Evolutionary conservation across 92 coral and sea anemone genomes (phyloP), one percentile per base, ranked within the genome.

Genomic region (Anthopleura xanthogrammica): DNA sequence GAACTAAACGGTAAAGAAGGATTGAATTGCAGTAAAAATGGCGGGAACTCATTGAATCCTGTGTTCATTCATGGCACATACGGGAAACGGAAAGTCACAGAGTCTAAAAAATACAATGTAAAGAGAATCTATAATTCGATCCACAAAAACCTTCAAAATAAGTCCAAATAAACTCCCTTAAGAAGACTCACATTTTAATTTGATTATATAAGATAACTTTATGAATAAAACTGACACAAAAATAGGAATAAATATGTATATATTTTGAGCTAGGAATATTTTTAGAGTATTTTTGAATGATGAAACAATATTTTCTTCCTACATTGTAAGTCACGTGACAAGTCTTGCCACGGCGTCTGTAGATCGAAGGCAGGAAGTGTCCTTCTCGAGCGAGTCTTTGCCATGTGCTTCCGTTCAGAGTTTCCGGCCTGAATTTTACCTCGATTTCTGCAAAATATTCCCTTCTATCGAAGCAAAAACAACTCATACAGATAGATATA

Each of bases 381-480:
- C 81, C 73, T 78, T 83, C 68, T 73, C 77, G 73, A 52, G 77
- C 85, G 77, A 84, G 91, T 90, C 70, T 86, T 87, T 81, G 88
- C 97, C 97, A 93, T 93, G 97, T 93, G 97, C 97, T 93, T 93
- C 97, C 97, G 97, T 91, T 89, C 85, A 60, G 78, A 80, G 89
- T 93, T 93, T 93, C 97, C 97, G 97, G 97, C 97, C 93, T 80
- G 76, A 85, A 65, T 77, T 60, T 71, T 68, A 79, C 83, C 88
- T 82, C 70, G 76, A 90, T 82, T 73, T 76, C 86, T 87, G 81
- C 90, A 83, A 89, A 86, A 86, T 46, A n/a, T 46, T 40, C 41
- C 75, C 58, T 24, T 24, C 16, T 76, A 24, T 48, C 54, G 54
- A 39, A 55, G 23, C 52, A 77, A 84, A 48, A 84, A 52, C 73